Evolutionary conservation across 2,113 vertebrate species (phyloP), one percentile per base, ranked within the genome.

Genomic region (Actenoides lindsayi): DNA sequence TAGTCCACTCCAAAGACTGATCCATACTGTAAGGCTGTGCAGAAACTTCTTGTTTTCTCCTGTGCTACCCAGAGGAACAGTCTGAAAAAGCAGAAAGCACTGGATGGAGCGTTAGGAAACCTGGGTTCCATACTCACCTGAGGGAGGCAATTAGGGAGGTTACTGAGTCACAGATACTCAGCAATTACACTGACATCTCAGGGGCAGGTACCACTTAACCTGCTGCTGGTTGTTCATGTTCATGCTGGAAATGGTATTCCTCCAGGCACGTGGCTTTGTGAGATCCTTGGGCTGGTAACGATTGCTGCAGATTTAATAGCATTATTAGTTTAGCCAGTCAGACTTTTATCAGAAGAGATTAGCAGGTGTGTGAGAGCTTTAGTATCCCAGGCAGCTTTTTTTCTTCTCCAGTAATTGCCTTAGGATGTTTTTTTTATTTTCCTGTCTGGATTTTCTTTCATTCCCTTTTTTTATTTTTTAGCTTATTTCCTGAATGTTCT

Each of bases 321-420:
- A 19, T 93, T 94, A 95, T 96, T 93, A 86, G 69, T 79, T 91
- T 92, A 94, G 92, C 57, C 70, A 84, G 75, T 31, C 86, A 94
- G 93, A 93, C 92, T 78, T 96, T 94, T 97, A 96, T 96, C 91
- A 86, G 73, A 81, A 85, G 64, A 76, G 81, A 95, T 96, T 94
- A 97, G 79, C 86, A 89, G 64, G 87, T 96, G 81, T 8, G 20
- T 57, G 83, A 89, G 78, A 91, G 64, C 91, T 95, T 87, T 91
- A 96, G 93, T 92, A 93, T 84, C 68, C 77, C 71, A 78, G 94
- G 85, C 89, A 93, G 89, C 78, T 94, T 91, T 89, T 75, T 94
- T 97, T 97, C 89, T 92, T 85, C 77, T 83, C 10, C 25, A 33
- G 75, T 94, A 95, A 95, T 94, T 95, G 84, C 81, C 74, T 95